Conservation (phyloP, 1,140 invertebrate genomes). For the Drosophila navojoa region DNA sequence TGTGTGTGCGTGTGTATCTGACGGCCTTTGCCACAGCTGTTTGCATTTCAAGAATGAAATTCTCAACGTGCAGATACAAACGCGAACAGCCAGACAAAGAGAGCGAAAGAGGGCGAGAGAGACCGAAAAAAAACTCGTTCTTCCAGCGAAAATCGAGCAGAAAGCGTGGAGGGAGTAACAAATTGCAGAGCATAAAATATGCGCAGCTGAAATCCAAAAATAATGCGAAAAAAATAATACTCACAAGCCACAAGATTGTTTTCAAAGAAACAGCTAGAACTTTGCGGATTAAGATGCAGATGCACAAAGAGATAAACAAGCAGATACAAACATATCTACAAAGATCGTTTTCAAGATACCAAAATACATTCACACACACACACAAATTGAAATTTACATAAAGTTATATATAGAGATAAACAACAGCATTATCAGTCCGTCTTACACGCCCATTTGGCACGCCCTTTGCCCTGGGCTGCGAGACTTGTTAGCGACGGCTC, state of each 20-base stretch:
- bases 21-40: constrained; percentile 65
- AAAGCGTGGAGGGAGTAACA: constrained; percentile 56
- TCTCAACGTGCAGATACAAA: constrained; percentile 59
- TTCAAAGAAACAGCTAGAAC: constrained; percentile 7
- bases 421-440: constrained; percentile 20
- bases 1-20: constrained; percentile 47
- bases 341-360: background rate
- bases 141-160: constrained; percentile 61
- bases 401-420: background rate
- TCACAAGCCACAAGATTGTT: constrained; percentile 5
- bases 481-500: constrained; percentile 53
- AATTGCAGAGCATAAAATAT: constrained; percentile 55
- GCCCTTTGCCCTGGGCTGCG: constrained; percentile 14
- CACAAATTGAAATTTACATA: background rate
- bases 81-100: constrained; percentile 12
- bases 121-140: constrained; percentile 61
- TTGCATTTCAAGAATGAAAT: constrained; percentile 79
- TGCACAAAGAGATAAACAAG: background rate
- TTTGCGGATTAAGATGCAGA: constrained; percentile 11
- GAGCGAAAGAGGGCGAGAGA: constrained; percentile 3
- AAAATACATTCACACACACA: background rate
- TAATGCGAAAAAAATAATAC: constrained; percentile 24
- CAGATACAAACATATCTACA: background rate
- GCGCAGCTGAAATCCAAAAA: constrained; percentile 42
- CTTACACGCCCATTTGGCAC: constrained; percentile 18